These are phyloP conservation scores for Brachionichthys hirsutus DNA, from an alignment of 2,113 vertebrate species.

Conservation along the genomic window DNA sequence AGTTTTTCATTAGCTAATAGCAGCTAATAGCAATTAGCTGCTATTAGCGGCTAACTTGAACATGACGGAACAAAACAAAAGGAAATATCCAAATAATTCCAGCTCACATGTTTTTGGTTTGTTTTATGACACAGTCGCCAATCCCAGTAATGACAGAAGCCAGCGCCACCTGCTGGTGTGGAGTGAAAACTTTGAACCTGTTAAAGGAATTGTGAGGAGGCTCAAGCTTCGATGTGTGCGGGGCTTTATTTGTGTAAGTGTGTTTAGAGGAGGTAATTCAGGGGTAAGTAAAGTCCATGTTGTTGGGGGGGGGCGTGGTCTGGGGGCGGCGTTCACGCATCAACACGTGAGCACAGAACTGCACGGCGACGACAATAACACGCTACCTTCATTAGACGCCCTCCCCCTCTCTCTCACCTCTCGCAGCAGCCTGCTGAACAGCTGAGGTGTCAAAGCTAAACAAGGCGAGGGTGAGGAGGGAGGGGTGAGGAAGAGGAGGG, in stretches of 20 bases:
- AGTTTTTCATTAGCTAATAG: too few species aligned
- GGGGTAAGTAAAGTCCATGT: not conserved
- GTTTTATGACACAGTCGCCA: too few species aligned
- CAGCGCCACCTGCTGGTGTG: too few species aligned
- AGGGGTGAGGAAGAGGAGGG: not conserved
- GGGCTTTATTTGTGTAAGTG: not conserved
- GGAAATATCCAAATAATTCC: too few species aligned
- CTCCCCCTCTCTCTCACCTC: conserved; percentile 60
- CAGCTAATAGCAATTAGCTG: too few species aligned
- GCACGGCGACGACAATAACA: conserved; percentile 74
- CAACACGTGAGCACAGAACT: conserved; percentile 49
- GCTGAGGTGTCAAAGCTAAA: conserved; percentile 79
- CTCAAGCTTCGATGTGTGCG: not conserved
- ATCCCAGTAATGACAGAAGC: too few species aligned
- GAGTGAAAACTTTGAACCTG: too few species aligned
- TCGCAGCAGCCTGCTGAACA: conserved; percentile 75
- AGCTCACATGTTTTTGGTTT: too few species aligned
- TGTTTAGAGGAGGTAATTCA: not conserved
- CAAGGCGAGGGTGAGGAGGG: conserved; percentile 46
- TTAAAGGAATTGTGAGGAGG: too few species aligned
- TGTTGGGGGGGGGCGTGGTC: not conserved
- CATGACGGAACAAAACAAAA: too few species aligned
- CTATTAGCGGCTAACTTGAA: too few species aligned
- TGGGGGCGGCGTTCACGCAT: not conserved
- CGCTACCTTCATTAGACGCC: conserved; percentile 78